These are phyloP conservation scores for Leucopternis melanops DNA, from an alignment of 2,113 vertebrate species.

Conservation along the genomic window DNA sequence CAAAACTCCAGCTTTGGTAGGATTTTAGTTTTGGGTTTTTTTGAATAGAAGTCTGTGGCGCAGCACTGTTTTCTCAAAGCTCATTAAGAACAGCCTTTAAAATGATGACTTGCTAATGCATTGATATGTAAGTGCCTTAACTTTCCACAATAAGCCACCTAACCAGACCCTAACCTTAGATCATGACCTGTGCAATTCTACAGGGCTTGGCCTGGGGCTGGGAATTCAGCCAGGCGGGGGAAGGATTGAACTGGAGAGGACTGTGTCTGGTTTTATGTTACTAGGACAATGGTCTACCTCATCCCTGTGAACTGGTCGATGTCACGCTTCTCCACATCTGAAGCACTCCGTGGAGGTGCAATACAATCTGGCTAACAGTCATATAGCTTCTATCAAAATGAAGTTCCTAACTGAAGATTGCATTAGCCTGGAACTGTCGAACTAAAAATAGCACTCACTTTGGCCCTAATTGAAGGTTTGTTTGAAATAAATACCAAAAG, in stretches of 20 bases:
- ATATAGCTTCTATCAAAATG: rapidly evolving
- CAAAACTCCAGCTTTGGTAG: not conserved
- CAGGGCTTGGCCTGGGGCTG: not conserved
- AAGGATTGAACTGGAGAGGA: too few species aligned
- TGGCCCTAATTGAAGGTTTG: rapidly evolving
- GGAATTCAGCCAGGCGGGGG: not conserved
- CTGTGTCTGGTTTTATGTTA: not conserved
- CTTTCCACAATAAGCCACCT: not conserved
- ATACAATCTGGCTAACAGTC: rapidly evolving
- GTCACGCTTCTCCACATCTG: rapidly evolving
- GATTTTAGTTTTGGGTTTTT: not conserved
- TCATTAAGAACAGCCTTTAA: not conserved
- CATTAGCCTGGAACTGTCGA: not conserved
- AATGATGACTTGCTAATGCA: not conserved
- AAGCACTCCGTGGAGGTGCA: rapidly evolving
- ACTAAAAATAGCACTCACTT: not conserved
- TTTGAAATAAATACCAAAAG: not conserved
- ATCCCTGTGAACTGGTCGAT: rapidly evolving
- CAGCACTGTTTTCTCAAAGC: not conserved
- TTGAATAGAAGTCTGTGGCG: not conserved
- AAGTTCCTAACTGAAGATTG: too few species aligned
- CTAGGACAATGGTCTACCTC: rapidly evolving
- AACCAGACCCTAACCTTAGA: not conserved
- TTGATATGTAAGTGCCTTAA: not conserved
- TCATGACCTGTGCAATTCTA: not conserved